Conservation (phyloP, 1,140 invertebrate species). For the Drosophila sp. region DNA sequence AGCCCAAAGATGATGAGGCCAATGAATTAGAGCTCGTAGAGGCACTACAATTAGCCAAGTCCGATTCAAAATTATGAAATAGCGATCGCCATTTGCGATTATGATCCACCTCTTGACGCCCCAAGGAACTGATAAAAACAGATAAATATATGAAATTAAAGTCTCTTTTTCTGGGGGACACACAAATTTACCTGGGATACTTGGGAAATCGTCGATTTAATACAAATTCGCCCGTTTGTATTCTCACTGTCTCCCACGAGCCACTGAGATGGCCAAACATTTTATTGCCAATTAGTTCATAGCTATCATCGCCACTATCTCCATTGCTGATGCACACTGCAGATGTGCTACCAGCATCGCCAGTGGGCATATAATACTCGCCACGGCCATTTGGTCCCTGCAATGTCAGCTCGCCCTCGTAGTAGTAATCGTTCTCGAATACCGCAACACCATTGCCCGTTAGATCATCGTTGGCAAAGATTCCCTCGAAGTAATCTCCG, state of each 20-base stretch:
- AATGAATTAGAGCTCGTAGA: constrained; percentile 14
- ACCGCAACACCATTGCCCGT: constrained; percentile 93
- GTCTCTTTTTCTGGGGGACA: neutral
- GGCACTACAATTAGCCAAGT: constrained; percentile 60
- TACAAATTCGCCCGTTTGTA: constrained; percentile 89
- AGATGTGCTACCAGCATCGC: constrained; percentile 37
- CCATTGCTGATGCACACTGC: constrained; percentile 29
- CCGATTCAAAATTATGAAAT: constrained; percentile 77
- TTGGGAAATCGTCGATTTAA: constrained; percentile 86
- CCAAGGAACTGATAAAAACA: constrained; percentile 48
- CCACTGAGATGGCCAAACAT: constrained; percentile 87
- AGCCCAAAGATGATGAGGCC: constrained; percentile 20
- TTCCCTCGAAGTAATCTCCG: constrained; percentile 95
- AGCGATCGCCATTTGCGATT: constrained; percentile 70
- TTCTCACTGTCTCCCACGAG: constrained; percentile 92
- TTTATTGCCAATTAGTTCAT: constrained; percentile 72
- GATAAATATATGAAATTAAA: neutral
- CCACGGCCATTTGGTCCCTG: constrained; percentile 88
- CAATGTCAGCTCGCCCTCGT: constrained; percentile 92
- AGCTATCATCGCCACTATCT: constrained; percentile 52
- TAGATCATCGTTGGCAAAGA: constrained; percentile 90
- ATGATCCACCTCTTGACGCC: constrained; percentile 63
- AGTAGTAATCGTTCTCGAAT: constrained; percentile 94
- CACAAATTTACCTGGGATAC: constrained; percentile 84
- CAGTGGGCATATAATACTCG: constrained; percentile 88